Base-by-base conservation (phyloP, 2,113 vertebrate genomes). In the Heterocephalus glaber region DNA sequence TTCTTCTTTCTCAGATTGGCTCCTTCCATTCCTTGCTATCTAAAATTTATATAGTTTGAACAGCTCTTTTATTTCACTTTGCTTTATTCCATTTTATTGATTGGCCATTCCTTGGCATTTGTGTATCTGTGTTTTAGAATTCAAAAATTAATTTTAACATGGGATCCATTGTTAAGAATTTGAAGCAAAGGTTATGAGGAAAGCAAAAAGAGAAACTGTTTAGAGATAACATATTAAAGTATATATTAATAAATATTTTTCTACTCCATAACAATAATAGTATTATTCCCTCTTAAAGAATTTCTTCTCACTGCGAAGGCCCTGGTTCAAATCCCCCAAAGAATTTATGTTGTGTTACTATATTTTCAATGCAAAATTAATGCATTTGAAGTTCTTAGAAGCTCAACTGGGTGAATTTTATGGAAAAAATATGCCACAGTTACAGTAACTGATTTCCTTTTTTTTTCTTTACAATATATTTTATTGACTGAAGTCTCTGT, bases 111-210 rank as follows among this genome's bases (percentile, higher is more conserved):
- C 94, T 80, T 58, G 68, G 19, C 56, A 63, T 24, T 4, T 86
- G 44, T 17, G n/a, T 68, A 20, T 80, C 1, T 92, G 58, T 94
- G 12, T 90, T 80, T 93, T 88, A 81, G 65, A 87, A 88, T 90
- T 97, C 72, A 77, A 4, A 87, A 86, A 80, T 85, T 26, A 92
- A 3, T 95, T 86, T 84, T 81, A 89, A 97, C 44, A 60, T 93
- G 58, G 61, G 22, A 85, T 83, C 52, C 26, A 49, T 35, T 91
- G 79, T 93, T 86, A 90, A 97, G 81, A 80, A 85, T 92, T 88
- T 88, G 77, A 92, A 90, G 66, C 60, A 86, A 88, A 92, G 52
- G 76, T 33, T 52, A 19, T 49, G 19, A 35, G 47, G 28, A 79
- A 95, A 83, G 12, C n/a, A 94, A 76, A 96, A 84, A 20, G 8